phyloP scores from a whole-genome alignment of 2,888 invertebrate genomes.

The Heliconius erato region DNA sequence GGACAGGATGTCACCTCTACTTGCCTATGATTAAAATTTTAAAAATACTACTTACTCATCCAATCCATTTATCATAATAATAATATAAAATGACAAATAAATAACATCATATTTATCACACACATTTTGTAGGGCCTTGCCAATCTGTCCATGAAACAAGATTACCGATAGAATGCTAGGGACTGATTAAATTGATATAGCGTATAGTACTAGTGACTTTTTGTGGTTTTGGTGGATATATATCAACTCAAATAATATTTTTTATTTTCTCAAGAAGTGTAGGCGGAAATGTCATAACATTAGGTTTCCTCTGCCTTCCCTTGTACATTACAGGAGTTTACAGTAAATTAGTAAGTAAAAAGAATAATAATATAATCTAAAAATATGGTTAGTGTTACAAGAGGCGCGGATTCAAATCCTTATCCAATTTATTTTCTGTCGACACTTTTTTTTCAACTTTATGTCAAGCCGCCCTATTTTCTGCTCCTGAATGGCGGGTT shows the following conservation, averaged over 20 bases:
- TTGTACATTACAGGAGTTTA: too few species aligned
- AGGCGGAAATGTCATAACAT: too few species aligned
- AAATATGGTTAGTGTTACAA: too few species aligned
- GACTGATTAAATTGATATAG: conserved; percentile 4
- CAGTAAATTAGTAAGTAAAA: too few species aligned
- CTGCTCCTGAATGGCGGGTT: too few species aligned
- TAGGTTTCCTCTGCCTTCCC: too few species aligned
- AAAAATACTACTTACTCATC: not conserved
- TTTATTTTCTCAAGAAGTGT: not conserved
- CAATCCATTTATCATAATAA: conserved; percentile 13
- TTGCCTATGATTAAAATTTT: not conserved
- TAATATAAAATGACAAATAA: conserved; percentile 13
- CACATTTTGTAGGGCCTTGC: conserved; percentile 16
- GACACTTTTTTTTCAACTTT: too few species aligned
- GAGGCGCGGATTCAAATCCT: too few species aligned
- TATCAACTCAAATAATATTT: not conserved
- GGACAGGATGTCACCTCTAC: not conserved
- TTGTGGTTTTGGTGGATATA: not conserved
- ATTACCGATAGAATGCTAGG: conserved; percentile 24
- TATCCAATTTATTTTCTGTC: too few species aligned
- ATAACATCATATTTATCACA: conserved; percentile 12
- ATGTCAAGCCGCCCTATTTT: too few species aligned
- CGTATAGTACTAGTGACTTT: not conserved
- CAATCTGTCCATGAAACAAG: conserved; percentile 41
- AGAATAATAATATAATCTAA: too few species aligned